Percentiles rank a stretch among this genome's conserved stretches.
Conservation (phyloP, 2,797 vertebrate species). For the Sylvilagus floridanus region DNA sequence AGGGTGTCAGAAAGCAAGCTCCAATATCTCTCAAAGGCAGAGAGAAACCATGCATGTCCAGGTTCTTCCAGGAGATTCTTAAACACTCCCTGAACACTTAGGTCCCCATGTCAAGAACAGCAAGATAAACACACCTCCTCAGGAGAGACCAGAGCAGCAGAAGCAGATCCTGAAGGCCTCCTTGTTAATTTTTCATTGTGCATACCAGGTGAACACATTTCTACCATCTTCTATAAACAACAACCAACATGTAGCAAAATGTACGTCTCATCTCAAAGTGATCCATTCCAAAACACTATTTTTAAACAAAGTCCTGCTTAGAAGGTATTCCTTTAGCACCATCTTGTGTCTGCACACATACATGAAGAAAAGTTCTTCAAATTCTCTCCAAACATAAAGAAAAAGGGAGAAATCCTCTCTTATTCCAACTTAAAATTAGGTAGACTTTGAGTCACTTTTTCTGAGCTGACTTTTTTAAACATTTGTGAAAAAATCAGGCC, state of each 20-base stretch:
- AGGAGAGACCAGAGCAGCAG: accelerated
- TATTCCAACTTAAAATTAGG: not conserved
- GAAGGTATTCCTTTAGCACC: slow-evolving; percentile 35
- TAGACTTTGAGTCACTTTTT: not conserved
- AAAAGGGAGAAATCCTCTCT: not conserved
- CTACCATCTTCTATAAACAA: not conserved
- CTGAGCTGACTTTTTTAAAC: not conserved
- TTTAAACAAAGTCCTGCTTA: not conserved
- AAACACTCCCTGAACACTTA: no score
- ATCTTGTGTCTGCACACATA: slow-evolving; percentile 21
- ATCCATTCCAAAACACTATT: not conserved
- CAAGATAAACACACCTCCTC: accelerated
- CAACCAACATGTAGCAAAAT: not conserved
- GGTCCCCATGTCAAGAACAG: not conserved
- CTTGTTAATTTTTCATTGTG: not conserved
- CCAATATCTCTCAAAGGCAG: not conserved
- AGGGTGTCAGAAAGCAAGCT: not conserved
- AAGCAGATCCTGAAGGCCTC: not conserved
- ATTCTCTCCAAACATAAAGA: not conserved
- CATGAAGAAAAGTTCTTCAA: not conserved
- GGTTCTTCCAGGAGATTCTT: not conserved
- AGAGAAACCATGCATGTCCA: not conserved
- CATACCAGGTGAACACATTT: not conserved
- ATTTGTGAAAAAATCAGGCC: not conserved
- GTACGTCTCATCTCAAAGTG: not conserved